A percentile compares a stretch with the other conserved stretches of the same genome.
phyloP scores from a whole-genome alignment of 2,797 vertebrate genomes.

The Lagodon rhomboides region DNA sequence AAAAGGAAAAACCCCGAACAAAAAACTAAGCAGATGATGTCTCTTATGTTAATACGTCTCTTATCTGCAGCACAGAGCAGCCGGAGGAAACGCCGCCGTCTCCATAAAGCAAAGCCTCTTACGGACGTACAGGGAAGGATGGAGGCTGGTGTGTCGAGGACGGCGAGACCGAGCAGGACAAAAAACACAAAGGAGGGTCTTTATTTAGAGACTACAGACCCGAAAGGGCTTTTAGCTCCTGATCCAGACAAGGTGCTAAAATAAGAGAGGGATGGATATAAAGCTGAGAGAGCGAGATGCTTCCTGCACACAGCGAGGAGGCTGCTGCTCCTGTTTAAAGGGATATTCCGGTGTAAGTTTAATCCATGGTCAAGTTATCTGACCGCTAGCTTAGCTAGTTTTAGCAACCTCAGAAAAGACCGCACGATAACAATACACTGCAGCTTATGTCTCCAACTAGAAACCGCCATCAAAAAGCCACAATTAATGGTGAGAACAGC shows the following conservation, averaged over 20 bases:
- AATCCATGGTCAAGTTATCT: too few species aligned
- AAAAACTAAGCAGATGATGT: neutral
- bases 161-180: conserved; percentile 1
- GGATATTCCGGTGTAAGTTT: too few species aligned
- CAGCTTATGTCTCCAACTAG: too few species aligned
- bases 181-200: conserved; percentile 1
- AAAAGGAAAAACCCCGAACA: neutral
- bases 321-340: neutral
- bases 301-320: conserved; percentile 12
- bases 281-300: conserved; percentile 24
- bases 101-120: conserved; percentile 46
- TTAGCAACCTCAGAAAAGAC: too few species aligned
- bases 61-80: conserved; percentile 9
- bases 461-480: too few species aligned
- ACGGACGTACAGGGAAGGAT: conserved; percentile 1
- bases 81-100: conserved; percentile 13
- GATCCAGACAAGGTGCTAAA: conserved; percentile 12
- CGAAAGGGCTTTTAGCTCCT: conserved; percentile 18
- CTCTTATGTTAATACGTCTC: neutral
- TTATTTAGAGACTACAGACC: conserved; percentile 15
- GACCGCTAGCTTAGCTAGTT: too few species aligned
- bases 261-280: neutral
- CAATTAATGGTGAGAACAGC: too few species aligned
- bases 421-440: too few species aligned
- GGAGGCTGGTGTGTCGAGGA: neutral